Conservation (phyloP, 2,113 vertebrate genomes). For the Diadophis punctatus region DNA sequence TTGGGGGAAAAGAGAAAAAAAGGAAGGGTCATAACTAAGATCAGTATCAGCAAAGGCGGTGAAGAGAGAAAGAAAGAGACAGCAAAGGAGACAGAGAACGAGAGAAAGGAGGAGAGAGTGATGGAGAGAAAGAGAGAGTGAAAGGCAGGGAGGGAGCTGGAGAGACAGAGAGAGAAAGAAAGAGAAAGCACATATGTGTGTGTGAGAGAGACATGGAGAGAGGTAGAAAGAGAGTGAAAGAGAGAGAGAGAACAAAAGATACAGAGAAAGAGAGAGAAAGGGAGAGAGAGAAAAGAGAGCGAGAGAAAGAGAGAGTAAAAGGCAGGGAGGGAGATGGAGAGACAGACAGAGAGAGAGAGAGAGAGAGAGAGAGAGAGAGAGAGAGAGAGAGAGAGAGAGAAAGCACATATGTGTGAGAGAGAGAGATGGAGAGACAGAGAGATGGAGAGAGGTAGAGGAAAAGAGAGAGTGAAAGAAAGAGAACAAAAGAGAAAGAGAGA, state of each 20-base stretch:
- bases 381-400: not conserved
- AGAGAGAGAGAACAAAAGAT: too few species aligned
- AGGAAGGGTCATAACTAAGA: not conserved
- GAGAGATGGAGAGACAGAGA: too few species aligned
- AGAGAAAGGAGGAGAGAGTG: not conserved
- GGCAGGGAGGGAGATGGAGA: too few species aligned
- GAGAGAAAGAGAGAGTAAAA: not conserved
- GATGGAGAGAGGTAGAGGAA: too few species aligned
- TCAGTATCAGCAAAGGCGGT: not conserved
- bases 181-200: not conserved
- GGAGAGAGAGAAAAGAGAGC: too few species aligned
- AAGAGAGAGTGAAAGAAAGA: too few species aligned
- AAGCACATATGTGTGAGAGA: too few species aligned
- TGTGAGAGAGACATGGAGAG: not conserved
- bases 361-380: too few species aligned
- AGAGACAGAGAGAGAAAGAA: not conserved
- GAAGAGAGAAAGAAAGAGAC: not conserved
- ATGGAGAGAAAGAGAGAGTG: not conserved
- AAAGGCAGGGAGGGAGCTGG: not conserved
- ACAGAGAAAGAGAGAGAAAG: too few species aligned
- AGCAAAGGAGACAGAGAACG: not conserved
- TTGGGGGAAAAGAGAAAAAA: not conserved
- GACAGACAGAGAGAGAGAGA: not conserved
- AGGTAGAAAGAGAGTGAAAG: not conserved
- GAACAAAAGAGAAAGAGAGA: too few species aligned